These are phyloP conservation scores for Meteorus cinctellus DNA, from an alignment of 2,888 invertebrate genomes.

Conservation along the genomic window DNA sequence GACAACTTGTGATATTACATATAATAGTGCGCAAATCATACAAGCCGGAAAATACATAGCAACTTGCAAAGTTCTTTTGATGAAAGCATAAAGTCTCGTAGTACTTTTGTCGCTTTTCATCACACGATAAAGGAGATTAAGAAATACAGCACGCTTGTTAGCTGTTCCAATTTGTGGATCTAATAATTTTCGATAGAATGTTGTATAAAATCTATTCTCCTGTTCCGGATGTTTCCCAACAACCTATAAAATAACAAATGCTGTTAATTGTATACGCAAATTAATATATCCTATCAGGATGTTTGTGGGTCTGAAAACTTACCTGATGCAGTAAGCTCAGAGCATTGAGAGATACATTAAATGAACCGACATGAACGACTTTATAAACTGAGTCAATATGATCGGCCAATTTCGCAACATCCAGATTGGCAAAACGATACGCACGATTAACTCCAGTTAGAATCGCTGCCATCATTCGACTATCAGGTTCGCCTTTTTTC, in stretches of 20 bases:
- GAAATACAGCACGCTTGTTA: slow-evolving; percentile 84
- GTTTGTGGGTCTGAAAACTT: slow-evolving; percentile 53
- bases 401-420: slow-evolving; percentile 75
- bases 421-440: slow-evolving; percentile 85
- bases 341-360: slow-evolving; percentile 80
- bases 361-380: slow-evolving; percentile 86
- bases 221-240: slow-evolving; percentile 61
- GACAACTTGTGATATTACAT: slow-evolving; percentile 81
- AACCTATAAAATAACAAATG: slow-evolving; percentile 56
- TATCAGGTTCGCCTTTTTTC: slow-evolving; percentile 88
- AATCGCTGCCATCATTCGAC: slow-evolving; percentile 88
- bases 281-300: slow-evolving; percentile 18
- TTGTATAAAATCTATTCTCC: slow-evolving; percentile 84
- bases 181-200: slow-evolving; percentile 90
- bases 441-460: slow-evolving; percentile 89
- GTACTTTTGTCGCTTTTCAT: slow-evolving; percentile 85
- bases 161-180: slow-evolving; percentile 83
- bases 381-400: slow-evolving; percentile 87
- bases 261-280: neutral
- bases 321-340: slow-evolving; percentile 76
- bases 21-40: slow-evolving; percentile 88
- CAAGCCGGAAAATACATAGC: slow-evolving; percentile 83
- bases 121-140: slow-evolving; percentile 91
- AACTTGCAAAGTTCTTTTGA: slow-evolving; percentile 87
- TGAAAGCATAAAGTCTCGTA: slow-evolving; percentile 85